Percentiles rank a stretch among this genome's conserved stretches.
Conservation (phyloP, 2,113 vertebrate species). For the Desmodus rotundus region DNA sequence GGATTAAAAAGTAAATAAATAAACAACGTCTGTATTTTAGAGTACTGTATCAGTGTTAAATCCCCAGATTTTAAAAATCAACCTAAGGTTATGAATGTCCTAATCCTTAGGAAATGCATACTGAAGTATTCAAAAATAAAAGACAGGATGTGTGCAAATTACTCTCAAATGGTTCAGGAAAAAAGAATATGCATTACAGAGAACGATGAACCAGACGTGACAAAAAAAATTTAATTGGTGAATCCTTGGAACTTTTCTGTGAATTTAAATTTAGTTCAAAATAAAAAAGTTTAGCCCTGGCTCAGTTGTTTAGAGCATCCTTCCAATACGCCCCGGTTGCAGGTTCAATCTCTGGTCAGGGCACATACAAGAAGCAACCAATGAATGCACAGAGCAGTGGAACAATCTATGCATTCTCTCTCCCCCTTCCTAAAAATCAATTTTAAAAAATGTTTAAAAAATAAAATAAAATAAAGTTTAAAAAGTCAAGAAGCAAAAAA, state of each 20-base stretch:
- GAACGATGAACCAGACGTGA: neutral
- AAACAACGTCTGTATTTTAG: neutral
- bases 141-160: neutral
- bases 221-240: neutral
- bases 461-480: neutral
- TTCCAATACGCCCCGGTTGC: no score
- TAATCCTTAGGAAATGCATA: neutral
- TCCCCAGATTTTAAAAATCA: neutral
- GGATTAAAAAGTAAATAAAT: no score
- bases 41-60: neutral
- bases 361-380: no score
- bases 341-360: no score
- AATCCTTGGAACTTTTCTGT: neutral
- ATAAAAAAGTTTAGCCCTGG: neutral
- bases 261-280: constrained; percentile 10
- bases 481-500: neutral
- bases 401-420: no score
- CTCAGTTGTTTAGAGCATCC: no score
- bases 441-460: no score
- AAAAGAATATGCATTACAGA: neutral
- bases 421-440: no score
- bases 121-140: neutral
- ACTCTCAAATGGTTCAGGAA: neutral
- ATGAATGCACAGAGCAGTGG: no score
- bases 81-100: neutral